Evolutionary conservation across 2,888 invertebrate species (phyloP).

Genomic region (Allacma fusca): DNA sequence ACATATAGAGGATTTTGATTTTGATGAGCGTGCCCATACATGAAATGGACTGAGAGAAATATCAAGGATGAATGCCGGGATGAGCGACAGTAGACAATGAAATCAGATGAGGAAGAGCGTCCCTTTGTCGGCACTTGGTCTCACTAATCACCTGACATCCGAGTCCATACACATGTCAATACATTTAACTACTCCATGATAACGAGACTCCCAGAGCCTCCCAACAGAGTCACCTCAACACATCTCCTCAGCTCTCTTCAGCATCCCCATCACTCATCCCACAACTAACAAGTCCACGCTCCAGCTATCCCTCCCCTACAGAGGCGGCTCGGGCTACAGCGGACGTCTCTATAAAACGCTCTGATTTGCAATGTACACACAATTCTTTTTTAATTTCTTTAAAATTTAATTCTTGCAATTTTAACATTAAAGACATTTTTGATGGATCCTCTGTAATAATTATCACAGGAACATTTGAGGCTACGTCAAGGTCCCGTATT

Average conservation of each 20-base stretch:
- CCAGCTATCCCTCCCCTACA: neutral
- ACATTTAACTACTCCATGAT: conserved; percentile 40
- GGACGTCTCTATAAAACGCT: too few relatives aligned
- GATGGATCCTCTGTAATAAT: too few relatives aligned
- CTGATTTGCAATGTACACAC: too few relatives aligned
- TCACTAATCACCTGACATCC: conserved; percentile 60
- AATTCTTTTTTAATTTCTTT: too few relatives aligned
- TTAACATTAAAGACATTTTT: too few relatives aligned
- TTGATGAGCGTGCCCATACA: neutral
- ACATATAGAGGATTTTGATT: neutral
- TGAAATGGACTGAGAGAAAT: conserved; percentile 4
- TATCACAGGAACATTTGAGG: too few relatives aligned
- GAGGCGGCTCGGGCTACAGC: too few relatives aligned
- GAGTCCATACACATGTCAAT: conserved; percentile 60
- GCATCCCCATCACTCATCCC: too few relatives aligned
- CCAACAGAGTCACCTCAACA: too few relatives aligned
- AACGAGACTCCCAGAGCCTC: conserved; percentile 4
- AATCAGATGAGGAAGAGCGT: conserved; percentile 33
- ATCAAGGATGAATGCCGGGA: conserved; percentile 36
- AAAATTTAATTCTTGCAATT: too few relatives aligned
- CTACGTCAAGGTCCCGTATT: too few relatives aligned
- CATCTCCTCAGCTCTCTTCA: too few relatives aligned
- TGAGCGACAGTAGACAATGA: conserved; percentile 32
- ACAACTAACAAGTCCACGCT: neutral
- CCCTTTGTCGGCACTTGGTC: conserved; percentile 58